phyloP scores from a whole-genome alignment of 2,113 vertebrate genomes.

The Clupea harengus region DNA sequence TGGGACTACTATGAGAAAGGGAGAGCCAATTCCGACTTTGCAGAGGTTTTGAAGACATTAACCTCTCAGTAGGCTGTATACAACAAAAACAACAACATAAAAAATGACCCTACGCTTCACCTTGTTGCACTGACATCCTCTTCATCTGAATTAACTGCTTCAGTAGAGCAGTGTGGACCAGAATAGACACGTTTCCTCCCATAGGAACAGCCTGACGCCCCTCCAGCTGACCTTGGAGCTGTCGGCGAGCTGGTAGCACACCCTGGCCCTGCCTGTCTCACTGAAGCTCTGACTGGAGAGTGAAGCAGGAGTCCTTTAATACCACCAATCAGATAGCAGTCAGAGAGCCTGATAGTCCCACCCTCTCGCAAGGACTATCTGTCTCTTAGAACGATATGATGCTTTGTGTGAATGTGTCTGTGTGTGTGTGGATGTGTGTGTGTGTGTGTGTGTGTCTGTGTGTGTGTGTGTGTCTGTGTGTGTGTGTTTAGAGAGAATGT shows the following conservation, averaged over 20 bases:
- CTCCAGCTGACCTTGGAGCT: neutral
- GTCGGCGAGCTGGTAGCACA: too few species aligned
- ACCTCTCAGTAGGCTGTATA: neutral
- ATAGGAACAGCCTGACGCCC: neutral
- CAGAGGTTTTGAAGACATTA: neutral
- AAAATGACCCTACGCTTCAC: neutral
- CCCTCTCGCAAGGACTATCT: too few species aligned
- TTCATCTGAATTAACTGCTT: neutral
- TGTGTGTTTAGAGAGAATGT: too few species aligned
- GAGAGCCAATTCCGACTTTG: neutral
- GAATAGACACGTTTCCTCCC: neutral
- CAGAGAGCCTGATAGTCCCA: too few species aligned
- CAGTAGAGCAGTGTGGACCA: neutral
- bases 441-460: constrained; percentile 18
- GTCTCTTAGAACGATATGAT: neutral
- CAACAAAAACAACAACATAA: neutral
- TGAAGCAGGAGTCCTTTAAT: neutral
- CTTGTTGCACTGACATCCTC: neutral
- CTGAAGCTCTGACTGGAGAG: neutral
- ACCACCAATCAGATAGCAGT: too few species aligned
- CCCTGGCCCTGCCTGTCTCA: too few species aligned
- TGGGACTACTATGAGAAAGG: neutral
- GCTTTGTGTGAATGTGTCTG: neutral
- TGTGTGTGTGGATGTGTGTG: neutral
- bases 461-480: constrained; percentile 9